These are phyloP conservation scores for Pollenia labialis DNA, from an alignment of 2,888 invertebrate genomes.

Conservation along the genomic window DNA sequence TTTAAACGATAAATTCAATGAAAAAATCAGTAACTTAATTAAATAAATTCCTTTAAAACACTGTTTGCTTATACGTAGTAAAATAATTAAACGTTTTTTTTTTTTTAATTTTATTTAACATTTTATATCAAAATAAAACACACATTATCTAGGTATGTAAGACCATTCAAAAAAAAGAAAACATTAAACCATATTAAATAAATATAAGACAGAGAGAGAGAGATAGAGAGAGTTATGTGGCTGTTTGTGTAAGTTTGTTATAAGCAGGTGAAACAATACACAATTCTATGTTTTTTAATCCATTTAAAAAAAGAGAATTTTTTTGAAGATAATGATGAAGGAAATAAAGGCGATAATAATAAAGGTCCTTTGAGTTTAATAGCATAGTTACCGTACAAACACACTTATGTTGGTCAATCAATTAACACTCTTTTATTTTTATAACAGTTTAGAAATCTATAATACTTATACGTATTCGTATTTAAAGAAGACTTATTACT, in stretches of 20 bases:
- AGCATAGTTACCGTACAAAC: slow-evolving; percentile 28
- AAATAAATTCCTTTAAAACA: neutral
- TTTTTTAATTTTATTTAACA: neutral
- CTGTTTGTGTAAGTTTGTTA: neutral
- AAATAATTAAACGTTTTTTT: neutral
- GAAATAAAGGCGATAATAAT: neutral
- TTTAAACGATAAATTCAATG: too few relatives aligned
- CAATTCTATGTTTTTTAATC: neutral
- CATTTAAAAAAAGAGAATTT: slow-evolving; percentile 26
- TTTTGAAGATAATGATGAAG: neutral
- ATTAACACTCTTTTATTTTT: slow-evolving; percentile 30
- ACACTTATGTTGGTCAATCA: neutral
- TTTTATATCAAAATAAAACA: slow-evolving; percentile 6
- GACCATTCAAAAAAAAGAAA: neutral
- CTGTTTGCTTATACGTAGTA: slow-evolving; percentile 8
- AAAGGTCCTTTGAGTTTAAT: slow-evolving; percentile 41
- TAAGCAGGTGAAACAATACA: slow-evolving; percentile 15
- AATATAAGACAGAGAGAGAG: neutral
- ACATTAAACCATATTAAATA: neutral
- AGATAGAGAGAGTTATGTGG: neutral
- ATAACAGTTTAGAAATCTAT: neutral
- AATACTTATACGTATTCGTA: slow-evolving; percentile 14
- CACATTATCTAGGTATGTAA: slow-evolving; percentile 8
- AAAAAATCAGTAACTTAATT: neutral
- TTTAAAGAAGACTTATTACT: slow-evolving; percentile 10